A percentile compares a stretch with the other conserved stretches of the same genome.
Evolutionary conservation across 2,113 vertebrate species (phyloP).

Genomic region (Stegastes partitus): DNA sequence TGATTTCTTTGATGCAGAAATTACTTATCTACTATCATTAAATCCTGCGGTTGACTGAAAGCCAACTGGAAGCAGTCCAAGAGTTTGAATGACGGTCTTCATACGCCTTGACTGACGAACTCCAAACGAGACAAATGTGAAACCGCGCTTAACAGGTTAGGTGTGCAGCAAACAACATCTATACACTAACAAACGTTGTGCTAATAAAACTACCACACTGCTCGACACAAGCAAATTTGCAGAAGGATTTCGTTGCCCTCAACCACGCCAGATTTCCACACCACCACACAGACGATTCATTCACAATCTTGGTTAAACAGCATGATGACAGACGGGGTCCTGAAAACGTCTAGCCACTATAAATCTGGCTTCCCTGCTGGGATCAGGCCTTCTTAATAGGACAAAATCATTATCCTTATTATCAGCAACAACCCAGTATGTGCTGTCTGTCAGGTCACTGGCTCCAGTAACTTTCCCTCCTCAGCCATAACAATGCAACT

Average conservation of each 20-base stretch:
- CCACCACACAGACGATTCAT: conserved; percentile 10
- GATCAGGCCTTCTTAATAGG: conserved; percentile 32
- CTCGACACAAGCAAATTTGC: background rate
- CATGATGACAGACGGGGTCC: background rate
- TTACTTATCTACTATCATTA: background rate
- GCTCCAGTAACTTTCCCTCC: conserved; percentile 68
- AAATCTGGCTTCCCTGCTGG: conserved; percentile 33
- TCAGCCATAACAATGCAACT: conserved; percentile 71
- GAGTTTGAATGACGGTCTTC: conserved; percentile 17
- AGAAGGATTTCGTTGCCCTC: background rate
- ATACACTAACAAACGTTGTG: background rate
- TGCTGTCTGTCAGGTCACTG: conserved; percentile 71
- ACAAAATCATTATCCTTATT: conserved; percentile 47
- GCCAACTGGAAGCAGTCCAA: background rate
- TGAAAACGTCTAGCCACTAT: conserved; percentile 6
- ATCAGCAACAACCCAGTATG: conserved; percentile 50
- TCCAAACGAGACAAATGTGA: background rate
- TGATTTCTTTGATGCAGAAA: background rate
- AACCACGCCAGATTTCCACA: conserved; percentile 8
- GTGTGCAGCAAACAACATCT: background rate
- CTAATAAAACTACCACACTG: conserved; percentile 1
- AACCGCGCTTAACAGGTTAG: background rate
- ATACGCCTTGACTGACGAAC: background rate
- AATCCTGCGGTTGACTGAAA: conserved; percentile 5
- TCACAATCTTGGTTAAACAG: conserved; percentile 9